Evolutionary conservation across 64 coral and sea anemone species (phyloP).

Genomic region (Actinia equina): DNA sequence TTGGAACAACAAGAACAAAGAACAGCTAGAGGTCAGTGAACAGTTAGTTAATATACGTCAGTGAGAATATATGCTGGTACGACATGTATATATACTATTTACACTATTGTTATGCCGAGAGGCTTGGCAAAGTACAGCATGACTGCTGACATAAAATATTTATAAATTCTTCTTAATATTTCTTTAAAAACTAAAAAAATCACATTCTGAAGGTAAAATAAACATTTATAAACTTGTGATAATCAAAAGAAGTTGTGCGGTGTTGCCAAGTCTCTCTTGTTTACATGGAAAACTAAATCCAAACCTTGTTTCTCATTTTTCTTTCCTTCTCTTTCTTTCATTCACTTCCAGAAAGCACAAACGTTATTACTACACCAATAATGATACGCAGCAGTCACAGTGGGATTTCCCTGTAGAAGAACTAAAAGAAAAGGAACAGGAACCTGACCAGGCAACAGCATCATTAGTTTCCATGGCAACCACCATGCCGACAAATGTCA

Average conservation of each 20-base stretch:
- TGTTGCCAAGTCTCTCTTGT: not conserved
- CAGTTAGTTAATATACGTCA: not conserved
- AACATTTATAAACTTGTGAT: not conserved
- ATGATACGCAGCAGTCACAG: conserved; percentile 41
- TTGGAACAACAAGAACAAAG: conserved; percentile 30
- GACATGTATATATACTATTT: not conserved
- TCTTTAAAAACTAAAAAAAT: too few species aligned
- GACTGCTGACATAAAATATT: too few species aligned
- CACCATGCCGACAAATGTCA: not conserved
- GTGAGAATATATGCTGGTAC: not conserved
- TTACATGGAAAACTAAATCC: not conserved
- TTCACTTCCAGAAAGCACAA: conserved; percentile 40
- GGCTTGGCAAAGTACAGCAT: not conserved
- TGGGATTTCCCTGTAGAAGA: conserved; percentile 49
- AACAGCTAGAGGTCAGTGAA: conserved; percentile 26
- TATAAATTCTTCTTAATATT: too few species aligned
- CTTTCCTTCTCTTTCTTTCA: conserved; percentile 15
- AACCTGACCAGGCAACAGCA: not conserved
- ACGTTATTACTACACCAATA: conserved; percentile 51
- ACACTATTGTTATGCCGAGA: not conserved
- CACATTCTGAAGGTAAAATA: too few species aligned
- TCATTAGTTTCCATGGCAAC: conserved; percentile 20
- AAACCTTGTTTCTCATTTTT: conserved; percentile 21
- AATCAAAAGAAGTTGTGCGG: not conserved
- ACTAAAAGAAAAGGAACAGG: not conserved